phyloP scores from a whole-genome alignment of 2,888 invertebrate species.

The Monopis laevigella region DNA sequence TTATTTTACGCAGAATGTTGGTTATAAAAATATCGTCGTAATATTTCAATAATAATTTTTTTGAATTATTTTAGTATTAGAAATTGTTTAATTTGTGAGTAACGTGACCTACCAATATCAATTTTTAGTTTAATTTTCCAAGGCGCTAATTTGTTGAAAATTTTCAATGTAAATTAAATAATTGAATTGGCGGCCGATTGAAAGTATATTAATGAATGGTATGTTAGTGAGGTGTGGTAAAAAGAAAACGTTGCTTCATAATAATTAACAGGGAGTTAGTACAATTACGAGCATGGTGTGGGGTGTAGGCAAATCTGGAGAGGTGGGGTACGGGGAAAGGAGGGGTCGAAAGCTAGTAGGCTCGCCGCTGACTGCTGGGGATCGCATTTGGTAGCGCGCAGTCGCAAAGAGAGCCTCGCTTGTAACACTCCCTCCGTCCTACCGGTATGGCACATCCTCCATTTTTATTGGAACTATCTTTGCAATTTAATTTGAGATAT shows the following conservation, averaged over 20 bases:
- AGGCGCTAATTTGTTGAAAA: too few relatives aligned
- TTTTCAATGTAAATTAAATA: too few relatives aligned
- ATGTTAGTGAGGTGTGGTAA: background rate
- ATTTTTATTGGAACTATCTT: conserved; percentile 13
- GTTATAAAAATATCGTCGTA: too few relatives aligned
- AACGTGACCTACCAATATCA: too few relatives aligned
- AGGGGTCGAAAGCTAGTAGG: conserved; percentile 25
- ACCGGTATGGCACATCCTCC: conserved; percentile 20
- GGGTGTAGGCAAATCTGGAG: conserved; percentile 39
- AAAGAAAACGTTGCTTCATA: background rate
- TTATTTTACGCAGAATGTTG: too few relatives aligned
- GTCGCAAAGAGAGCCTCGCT: conserved; percentile 33
- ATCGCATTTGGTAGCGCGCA: conserved; percentile 43
- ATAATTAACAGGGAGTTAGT: conserved; percentile 22
- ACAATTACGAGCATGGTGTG: conserved; percentile 24
- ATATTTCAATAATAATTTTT: too few relatives aligned
- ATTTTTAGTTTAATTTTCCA: too few relatives aligned
- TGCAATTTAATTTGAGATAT: conserved; percentile 15
- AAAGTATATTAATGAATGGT: background rate
- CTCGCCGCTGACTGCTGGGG: conserved; percentile 28
- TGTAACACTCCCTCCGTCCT: conserved; percentile 19
- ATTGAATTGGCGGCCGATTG: too few relatives aligned
- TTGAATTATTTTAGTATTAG: too few relatives aligned
- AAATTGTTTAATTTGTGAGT: too few relatives aligned
- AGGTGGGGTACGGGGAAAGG: conserved; percentile 24